These are phyloP conservation scores for Arion vulgaris DNA, from an alignment of 1,140 invertebrate species.

Conservation along the genomic window DNA sequence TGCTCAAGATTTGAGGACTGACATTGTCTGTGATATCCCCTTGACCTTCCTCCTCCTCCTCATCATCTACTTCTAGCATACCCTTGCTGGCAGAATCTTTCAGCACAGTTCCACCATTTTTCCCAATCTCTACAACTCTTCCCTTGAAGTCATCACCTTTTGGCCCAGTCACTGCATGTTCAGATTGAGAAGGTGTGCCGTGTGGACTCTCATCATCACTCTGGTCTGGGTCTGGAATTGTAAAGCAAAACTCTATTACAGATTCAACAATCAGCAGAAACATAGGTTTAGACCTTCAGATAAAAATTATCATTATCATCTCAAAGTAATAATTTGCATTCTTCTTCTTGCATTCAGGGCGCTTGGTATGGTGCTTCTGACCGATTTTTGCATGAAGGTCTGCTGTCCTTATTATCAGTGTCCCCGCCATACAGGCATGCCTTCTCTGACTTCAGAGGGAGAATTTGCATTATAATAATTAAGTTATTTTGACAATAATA, in stretches of 20 bases:
- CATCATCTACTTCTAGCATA: conserved; percentile 10
- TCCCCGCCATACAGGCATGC: no score
- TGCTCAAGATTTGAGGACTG: conserved; percentile 15
- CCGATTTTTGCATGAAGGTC: no score
- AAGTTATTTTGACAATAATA: no score
- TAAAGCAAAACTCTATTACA: neutral
- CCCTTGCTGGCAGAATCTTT: conserved; percentile 13
- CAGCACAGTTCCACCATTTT: neutral
- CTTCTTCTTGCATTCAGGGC: no score
- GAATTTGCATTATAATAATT: no score
- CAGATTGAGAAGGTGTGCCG: neutral
- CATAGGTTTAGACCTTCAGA: no score
- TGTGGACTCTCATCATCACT: conserved; percentile 37
- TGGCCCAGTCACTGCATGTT: neutral
- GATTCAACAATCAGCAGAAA: no score
- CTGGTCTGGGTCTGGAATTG: neutral
- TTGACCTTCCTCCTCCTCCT: conserved; percentile 21
- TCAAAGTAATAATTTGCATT: no score
- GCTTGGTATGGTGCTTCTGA: no score
- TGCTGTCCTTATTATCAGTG: no score
- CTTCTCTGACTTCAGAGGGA: no score
- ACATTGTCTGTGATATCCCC: neutral
- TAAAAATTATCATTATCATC: no score
- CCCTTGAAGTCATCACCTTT: neutral
- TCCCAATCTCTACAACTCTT: neutral